These are phyloP conservation scores for Danaus melanippus DNA, from an alignment of 1,140 invertebrate genomes.

Conservation along the genomic window DNA sequence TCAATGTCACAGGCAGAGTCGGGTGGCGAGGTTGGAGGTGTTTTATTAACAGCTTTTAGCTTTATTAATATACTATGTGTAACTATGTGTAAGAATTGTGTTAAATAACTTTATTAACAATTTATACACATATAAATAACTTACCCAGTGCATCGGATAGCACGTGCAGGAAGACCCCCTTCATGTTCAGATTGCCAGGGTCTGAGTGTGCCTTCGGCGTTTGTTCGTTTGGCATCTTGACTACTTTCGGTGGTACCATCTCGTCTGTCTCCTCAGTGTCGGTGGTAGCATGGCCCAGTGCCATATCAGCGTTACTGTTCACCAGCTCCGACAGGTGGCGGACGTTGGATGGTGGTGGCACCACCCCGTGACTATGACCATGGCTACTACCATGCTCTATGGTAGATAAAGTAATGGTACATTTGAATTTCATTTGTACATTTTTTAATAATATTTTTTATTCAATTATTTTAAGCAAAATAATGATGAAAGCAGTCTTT, in stretches of 20 bases:
- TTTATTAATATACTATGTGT: too few relatives aligned
- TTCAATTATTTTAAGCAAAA: too few relatives aligned
- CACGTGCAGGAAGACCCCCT: slow-evolving; percentile 97
- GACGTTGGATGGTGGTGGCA: slow-evolving; percentile 66
- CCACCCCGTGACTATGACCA: slow-evolving; percentile 81
- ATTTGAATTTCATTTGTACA: too few relatives aligned
- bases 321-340: slow-evolving; percentile 56
- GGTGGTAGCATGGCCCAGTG: slow-evolving; percentile 68
- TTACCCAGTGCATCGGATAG: slow-evolving; percentile 92
- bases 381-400: slow-evolving; percentile 84
- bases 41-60: too few relatives aligned
- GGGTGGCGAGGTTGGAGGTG: too few relatives aligned
- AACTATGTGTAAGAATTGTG: too few relatives aligned
- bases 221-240: slow-evolving; percentile 43
- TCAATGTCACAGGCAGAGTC: slow-evolving; percentile 23
- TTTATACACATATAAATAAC: slow-evolving; percentile 20
- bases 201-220: slow-evolving; percentile 66
- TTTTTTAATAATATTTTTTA: too few relatives aligned
- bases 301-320: slow-evolving; percentile 63
- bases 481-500: too few relatives aligned
- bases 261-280: slow-evolving; percentile 89
- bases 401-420: slow-evolving; percentile 17
- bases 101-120: too few relatives aligned
- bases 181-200: slow-evolving; percentile 95
- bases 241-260: slow-evolving; percentile 71